These are phyloP conservation scores for Monomorium pharaonis DNA, from an alignment of 1,140 invertebrate species.

Conservation along the genomic window DNA sequence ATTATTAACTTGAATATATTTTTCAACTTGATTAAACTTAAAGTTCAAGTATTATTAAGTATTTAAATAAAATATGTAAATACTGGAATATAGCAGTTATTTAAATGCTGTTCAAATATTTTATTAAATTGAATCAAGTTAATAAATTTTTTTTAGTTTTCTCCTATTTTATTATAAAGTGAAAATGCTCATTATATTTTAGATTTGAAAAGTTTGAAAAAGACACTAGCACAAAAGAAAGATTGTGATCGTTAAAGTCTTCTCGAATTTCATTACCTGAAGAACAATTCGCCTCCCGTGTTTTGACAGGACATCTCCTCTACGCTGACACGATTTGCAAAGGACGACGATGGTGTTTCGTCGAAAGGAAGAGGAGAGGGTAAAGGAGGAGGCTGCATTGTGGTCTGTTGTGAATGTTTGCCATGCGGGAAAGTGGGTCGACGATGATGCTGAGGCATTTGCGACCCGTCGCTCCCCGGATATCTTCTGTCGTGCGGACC, in stretches of 20 bases:
- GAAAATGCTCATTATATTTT: neutral
- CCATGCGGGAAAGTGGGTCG: constrained; percentile 32
- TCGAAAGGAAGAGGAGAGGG: neutral
- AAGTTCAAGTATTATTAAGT: too few species aligned
- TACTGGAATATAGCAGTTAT: too few species aligned
- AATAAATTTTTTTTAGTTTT: neutral
- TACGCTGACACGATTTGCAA: constrained; percentile 28
- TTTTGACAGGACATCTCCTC: constrained; percentile 77
- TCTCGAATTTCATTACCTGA: constrained; percentile 65
- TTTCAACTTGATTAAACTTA: too few species aligned
- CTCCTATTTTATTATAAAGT: neutral
- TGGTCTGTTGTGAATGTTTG: constrained; percentile 5
- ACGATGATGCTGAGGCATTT: constrained; percentile 23
- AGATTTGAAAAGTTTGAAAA: neutral
- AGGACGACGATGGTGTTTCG: neutral
- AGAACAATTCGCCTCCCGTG: constrained; percentile 71
- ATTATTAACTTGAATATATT: too few species aligned
- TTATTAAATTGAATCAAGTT: too few species aligned
- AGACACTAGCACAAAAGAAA: neutral
- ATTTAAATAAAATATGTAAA: too few species aligned
- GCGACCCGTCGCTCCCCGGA: neutral
- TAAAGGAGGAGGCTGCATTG: neutral
- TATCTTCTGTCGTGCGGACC: constrained; percentile 12
- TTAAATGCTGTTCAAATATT: too few species aligned
- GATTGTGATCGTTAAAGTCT: neutral